Evolutionary conservation across 2,797 vertebrate genomes (phyloP), one percentile per base, ranked within the genome.

Genomic region (Phataginus tricuspis): DNA sequence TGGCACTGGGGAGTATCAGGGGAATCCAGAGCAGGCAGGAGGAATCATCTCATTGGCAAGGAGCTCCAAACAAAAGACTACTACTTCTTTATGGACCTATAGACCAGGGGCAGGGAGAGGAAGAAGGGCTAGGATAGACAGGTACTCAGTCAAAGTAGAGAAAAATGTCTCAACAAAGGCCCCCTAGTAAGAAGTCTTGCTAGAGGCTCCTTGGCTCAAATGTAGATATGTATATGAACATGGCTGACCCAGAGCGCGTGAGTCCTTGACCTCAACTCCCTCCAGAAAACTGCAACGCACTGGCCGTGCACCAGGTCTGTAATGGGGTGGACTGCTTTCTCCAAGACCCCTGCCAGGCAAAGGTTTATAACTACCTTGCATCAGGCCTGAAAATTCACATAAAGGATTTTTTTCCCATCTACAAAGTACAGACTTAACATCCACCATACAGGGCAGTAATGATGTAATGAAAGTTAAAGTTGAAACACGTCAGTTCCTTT

Each of bases 351-450:
- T 82, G 19, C 25, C 69, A 83, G 53, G 10, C 16, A 90, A 72
- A 61, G 4, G 11, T 80, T 91, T 84, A 3, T 68, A 89, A 80
- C 15, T 53, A 1, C 57, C 34, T 96, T 82, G 21, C 39, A 34
- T 55, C 34, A 53, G 75, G 11, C 49, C 37, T 75, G 13, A 64
- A 79, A 63, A 68, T 61, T 85, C 27, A 72, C 34, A 72, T 59
- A 75, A 2, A 61, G 25, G 4, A 85, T 61, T 80, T 94, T 90
- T 42, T 84, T 13, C 23, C 90, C 55, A 92, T 53, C 29, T 86
- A 78, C 13, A 90, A 94, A 92, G 66, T 34, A 42, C 25, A 71
- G 25, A 90, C 72, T 94, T 86, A 92, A 59, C 86, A 71, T 45
- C 53, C 4, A 75, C 27, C 42, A 61, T 45, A 37, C 15, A 78